Conservation (phyloP, 2,888 invertebrate species). For the Germaria angustata region DNA sequence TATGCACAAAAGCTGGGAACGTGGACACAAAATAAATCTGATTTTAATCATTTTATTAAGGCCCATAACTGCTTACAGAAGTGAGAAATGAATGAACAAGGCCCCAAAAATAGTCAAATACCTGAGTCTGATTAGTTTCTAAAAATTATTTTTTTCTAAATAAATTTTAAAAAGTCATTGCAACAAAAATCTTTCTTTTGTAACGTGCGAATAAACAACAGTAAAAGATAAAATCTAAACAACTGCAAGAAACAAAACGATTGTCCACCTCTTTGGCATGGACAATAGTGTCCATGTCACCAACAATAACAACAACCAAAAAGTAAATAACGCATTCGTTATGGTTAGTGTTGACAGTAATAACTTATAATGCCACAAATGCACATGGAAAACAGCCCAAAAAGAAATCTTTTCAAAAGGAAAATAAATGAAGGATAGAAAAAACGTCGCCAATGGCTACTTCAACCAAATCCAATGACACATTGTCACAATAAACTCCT, state of each 20-base stretch:
- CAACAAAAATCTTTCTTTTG: too few species aligned
- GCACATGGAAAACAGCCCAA: constrained; percentile 14
- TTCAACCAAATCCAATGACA: constrained; percentile 29
- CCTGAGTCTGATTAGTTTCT: too few species aligned
- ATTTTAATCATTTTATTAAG: too few species aligned
- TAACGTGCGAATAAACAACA: constrained; percentile 1
- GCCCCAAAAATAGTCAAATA: too few species aligned
- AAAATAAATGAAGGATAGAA: neutral
- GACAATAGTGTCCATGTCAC: constrained; percentile 42
- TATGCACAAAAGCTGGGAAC: too few species aligned
- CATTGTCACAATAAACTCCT: constrained; percentile 57
- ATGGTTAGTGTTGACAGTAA: constrained; percentile 62
- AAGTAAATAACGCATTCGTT: constrained; percentile 59
- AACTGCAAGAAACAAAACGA: constrained; percentile 4
- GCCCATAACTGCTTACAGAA: too few species aligned
- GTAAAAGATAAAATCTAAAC: constrained; percentile 25
- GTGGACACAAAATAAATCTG: too few species aligned
- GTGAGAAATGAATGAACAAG: too few species aligned
- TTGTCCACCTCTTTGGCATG: constrained; percentile 23
- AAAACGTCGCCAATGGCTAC: constrained; percentile 28
- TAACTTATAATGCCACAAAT: constrained; percentile 57
- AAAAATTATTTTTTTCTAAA: too few species aligned
- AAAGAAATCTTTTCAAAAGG: neutral
- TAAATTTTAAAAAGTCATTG: too few species aligned
- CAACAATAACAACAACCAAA: constrained; percentile 3